A percentile compares a stretch with the other conserved stretches of the same genome.
phyloP scores from a whole-genome alignment of 2,888 invertebrate genomes.

The Scelioninae gen. 1 region DNA sequence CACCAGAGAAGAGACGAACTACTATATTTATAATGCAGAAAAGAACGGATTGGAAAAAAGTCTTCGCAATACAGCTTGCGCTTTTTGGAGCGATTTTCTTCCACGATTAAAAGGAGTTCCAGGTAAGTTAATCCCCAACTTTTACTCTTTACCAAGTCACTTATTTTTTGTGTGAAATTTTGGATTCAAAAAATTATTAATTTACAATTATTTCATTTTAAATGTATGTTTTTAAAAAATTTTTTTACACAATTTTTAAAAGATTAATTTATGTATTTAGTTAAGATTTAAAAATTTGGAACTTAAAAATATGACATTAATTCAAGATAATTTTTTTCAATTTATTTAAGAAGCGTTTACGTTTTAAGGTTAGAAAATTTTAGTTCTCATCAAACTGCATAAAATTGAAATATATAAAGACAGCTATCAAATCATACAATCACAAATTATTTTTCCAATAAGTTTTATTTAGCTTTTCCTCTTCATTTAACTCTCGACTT shows the following conservation, averaged over 20 bases:
- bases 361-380: neutral
- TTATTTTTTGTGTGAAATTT: neutral
- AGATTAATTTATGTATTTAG: no score
- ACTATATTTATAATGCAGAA: slow-evolving; percentile 95
- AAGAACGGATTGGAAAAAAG: slow-evolving; percentile 89
- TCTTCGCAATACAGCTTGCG: slow-evolving; percentile 93
- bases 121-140: slow-evolving; percentile 84
- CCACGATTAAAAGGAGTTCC: slow-evolving; percentile 92
- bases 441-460: slow-evolving; percentile 1
- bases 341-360: no score
- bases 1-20: slow-evolving; percentile 92
- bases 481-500: neutral
- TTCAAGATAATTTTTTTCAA: no score
- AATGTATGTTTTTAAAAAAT: no score
- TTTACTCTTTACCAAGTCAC: slow-evolving; percentile 9
- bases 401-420: neutral
- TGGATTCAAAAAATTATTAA: no score
- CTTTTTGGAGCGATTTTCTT: slow-evolving; percentile 98
- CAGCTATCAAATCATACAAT: neutral
- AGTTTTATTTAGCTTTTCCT: neutral
- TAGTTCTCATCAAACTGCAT: neutral
- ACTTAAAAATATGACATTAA: no score
- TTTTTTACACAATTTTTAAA: no score
- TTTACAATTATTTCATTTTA: no score
- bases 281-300: no score